Percentiles rank a stretch among this genome's conserved stretches.
These are phyloP conservation scores for Encarsia formosa DNA, from an alignment of 2,888 invertebrate species.

Conservation along the genomic window DNA sequence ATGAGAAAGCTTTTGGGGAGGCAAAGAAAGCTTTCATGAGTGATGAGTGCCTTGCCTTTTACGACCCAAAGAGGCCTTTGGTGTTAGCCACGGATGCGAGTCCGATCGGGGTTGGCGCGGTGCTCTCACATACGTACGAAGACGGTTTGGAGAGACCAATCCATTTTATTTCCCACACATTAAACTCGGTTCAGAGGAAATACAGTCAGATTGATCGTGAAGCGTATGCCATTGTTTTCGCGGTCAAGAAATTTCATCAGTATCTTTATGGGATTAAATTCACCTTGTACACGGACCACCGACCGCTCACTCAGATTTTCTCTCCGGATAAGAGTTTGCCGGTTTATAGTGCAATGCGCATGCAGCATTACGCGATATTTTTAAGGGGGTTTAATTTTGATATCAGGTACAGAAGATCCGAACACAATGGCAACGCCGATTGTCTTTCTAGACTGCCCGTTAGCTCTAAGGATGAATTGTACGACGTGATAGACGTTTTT, in stretches of 20 bases:
- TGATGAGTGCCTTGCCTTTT: conserved; percentile 27
- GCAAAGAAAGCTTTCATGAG: conserved; percentile 34
- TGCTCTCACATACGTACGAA: conserved; percentile 1
- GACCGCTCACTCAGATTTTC: conserved; percentile 20
- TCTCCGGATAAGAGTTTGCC: conserved; percentile 25
- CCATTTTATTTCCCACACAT: background rate
- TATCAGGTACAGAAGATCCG: conserved; percentile 19
- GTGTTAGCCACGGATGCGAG: conserved; percentile 20
- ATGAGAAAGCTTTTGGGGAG: background rate
- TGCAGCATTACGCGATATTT: conserved; percentile 33
- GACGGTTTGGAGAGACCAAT: conserved; percentile 5
- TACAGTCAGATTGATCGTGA: conserved; percentile 13
- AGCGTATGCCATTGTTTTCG: conserved; percentile 4
- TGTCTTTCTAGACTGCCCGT: conserved; percentile 27
- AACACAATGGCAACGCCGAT: conserved; percentile 29
- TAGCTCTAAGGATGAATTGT: background rate
- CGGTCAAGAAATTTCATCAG: conserved; percentile 6
- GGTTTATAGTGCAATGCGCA: conserved; percentile 26
- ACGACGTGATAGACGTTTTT: conserved; percentile 21
- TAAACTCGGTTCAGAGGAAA: background rate
- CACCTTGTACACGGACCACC: conserved; percentile 7
- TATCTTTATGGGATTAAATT: conserved; percentile 12
- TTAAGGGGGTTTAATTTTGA: conserved; percentile 28
- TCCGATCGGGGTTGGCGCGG: conserved; percentile 11
- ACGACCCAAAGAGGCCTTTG: conserved; percentile 28